Evolutionary conservation across 2,888 invertebrate genomes (phyloP), one percentile per base, ranked within the genome.

Genomic region (Globia sparganii): DNA sequence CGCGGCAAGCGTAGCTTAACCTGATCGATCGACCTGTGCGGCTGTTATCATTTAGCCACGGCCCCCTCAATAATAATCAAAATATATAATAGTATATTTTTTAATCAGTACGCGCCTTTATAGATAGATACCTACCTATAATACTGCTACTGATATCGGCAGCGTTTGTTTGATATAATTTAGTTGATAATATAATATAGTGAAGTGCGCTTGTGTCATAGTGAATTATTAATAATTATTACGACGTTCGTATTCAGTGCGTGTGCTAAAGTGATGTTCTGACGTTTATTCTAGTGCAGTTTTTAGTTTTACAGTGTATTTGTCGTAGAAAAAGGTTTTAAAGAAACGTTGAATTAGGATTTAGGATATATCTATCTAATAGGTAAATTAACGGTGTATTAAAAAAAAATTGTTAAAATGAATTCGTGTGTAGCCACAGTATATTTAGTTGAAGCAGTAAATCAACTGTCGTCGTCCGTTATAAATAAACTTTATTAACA

Each of bases 51-150:
- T n/a, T n/a, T n/a, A n/a, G n/a, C n/a, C n/a, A n/a, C n/a, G n/a
- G n/a, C n/a, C n/a, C n/a, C n/a, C n/a, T n/a, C n/a, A 65, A 21
- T 5, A 25, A 72, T 28, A 43, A 46, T 25, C 43, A 43, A 13
- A 40, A 40, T 40, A n/a, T 40, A 4, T 40, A 40, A 40, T 43
- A 13, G 13, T 43, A 43, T 13, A 43, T 13, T 40, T 40, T 13
- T 13, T 43, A 28, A 72, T 28, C 59, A 67, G 75, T 43, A 28
- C 46, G 1, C 4, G 59, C 85, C 72, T 72, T 85, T 85, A 85
- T 83, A 28, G 2, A 15, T 58, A 6, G 2, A 15, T 58, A 6
- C 5, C 0, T 28, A 58, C 69, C 28, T 37, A 15, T n/a, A 28
- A n/a, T 34, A 4, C 21, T 53, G 1, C 0, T 1, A 69, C n/a